Evolutionary conservation across 53 echinoderm and acorn worm species (phyloP).

Genomic region (Holothuria leucospilota): DNA sequence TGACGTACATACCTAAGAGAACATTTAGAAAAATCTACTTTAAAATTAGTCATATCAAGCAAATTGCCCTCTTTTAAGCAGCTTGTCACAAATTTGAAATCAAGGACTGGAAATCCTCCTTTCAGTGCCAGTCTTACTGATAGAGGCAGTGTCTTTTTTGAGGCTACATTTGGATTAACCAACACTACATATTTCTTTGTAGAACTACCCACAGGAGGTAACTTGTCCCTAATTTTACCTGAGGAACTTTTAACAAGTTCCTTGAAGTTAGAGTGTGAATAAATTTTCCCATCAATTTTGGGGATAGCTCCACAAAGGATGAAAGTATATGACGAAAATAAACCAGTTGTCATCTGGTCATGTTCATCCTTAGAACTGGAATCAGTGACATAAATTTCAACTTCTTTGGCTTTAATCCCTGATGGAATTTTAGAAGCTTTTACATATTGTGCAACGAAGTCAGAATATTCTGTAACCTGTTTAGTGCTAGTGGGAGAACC

Average conservation of each 20-base stretch:
- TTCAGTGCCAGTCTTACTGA: too few relatives aligned
- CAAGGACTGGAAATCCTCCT: too few relatives aligned
- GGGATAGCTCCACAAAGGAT: slow-evolving; percentile 23
- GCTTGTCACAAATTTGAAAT: too few relatives aligned
- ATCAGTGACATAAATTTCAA: neutral
- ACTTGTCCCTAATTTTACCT: neutral
- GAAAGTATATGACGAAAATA: neutral
- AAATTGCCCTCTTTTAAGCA: too few relatives aligned
- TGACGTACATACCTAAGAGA: too few relatives aligned
- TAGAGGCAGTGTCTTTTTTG: too few relatives aligned
- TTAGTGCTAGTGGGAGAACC: neutral
- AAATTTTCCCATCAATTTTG: slow-evolving; percentile 13
- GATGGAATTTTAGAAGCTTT: neutral
- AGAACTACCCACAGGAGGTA: neutral
- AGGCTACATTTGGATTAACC: too few relatives aligned
- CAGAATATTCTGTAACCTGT: neutral
- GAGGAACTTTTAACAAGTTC: neutral
- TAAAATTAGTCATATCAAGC: too few relatives aligned
- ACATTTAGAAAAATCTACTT: too few relatives aligned
- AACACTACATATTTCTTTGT: too few relatives aligned
- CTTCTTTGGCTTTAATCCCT: neutral
- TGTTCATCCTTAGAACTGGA: too few relatives aligned
- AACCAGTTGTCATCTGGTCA: neutral
- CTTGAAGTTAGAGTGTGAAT: neutral
- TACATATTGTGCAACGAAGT: neutral